Conservation (phyloP, 2,113 vertebrate species). For the Pardalotus punctatus region DNA sequence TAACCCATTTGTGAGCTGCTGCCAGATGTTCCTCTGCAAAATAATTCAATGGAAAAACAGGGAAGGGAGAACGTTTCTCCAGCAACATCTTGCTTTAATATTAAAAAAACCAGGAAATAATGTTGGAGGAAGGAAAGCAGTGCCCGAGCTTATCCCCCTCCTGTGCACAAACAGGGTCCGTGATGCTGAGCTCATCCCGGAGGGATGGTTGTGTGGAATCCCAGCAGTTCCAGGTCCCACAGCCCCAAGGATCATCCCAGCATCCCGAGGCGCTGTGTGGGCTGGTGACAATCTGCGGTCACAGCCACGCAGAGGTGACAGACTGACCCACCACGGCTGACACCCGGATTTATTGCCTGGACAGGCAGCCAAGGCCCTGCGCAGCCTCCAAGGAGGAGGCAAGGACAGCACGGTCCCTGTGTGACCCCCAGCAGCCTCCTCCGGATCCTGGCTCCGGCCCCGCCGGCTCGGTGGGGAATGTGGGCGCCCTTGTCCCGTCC, state of each 20-base stretch:
- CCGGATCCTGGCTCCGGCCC: rapidly evolving
- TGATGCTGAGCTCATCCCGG: rapidly evolving
- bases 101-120: background rate
- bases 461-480: rapidly evolving
- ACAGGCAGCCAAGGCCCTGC: background rate
- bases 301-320: background rate
- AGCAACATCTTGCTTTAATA: conserved; percentile 45
- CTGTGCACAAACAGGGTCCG: rapidly evolving
- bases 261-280: rapidly evolving
- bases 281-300: background rate
- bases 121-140: background rate
- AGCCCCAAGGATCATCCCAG: rapidly evolving
- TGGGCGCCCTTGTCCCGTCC: rapidly evolving
- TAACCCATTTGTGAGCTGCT: background rate
- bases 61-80: background rate
- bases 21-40: conserved; percentile 48
- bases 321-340: background rate
- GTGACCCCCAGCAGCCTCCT: background rate
- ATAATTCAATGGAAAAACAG: background rate
- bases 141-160: background rate
- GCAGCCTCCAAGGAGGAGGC: background rate
- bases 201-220: background rate
- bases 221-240: background rate
- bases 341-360: background rate
- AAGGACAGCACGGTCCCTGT: background rate